Conservation (phyloP, 2,888 invertebrate genomes). For the Lamellibrachia satsuma region DNA sequence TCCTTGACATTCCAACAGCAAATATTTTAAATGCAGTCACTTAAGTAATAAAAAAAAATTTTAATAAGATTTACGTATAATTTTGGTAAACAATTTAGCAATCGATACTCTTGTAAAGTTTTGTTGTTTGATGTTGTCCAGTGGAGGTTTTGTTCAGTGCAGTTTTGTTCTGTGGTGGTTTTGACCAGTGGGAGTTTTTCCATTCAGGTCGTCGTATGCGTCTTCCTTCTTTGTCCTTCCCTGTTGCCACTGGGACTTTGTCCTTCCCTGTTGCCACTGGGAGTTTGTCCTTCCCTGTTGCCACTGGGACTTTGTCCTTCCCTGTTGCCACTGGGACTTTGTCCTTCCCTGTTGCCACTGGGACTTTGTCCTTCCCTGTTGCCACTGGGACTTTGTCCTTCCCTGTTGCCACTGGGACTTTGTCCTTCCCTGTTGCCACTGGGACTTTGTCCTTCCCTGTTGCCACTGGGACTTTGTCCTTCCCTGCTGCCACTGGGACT, state of each 20-base stretch:
- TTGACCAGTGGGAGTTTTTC: neutral
- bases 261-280: slow-evolving; percentile 93
- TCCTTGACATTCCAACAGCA: too few species aligned
- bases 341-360: slow-evolving; percentile 94
- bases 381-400: slow-evolving; percentile 87
- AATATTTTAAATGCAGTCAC: too few species aligned
- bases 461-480: too few species aligned
- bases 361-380: slow-evolving; percentile 93
- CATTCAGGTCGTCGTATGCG: slow-evolving; percentile 51
- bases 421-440: slow-evolving; percentile 93
- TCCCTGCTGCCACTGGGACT: too few species aligned
- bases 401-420: slow-evolving; percentile 96
- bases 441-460: slow-evolving; percentile 91
- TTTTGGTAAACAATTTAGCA: too few species aligned
- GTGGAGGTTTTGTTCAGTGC: too few species aligned
- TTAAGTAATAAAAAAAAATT: too few species aligned
- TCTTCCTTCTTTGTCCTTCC: slow-evolving; percentile 90
- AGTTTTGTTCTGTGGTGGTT: too few species aligned
- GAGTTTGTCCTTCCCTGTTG: slow-evolving; percentile 97
- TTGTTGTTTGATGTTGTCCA: too few species aligned
- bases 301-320: slow-evolving; percentile 87
- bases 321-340: slow-evolving; percentile 93
- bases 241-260: slow-evolving; percentile 86
- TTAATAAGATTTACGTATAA: too few species aligned
- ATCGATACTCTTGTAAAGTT: too few species aligned